Conservation (phyloP, 2,113 vertebrate species). For the Calonectris borealis region DNA sequence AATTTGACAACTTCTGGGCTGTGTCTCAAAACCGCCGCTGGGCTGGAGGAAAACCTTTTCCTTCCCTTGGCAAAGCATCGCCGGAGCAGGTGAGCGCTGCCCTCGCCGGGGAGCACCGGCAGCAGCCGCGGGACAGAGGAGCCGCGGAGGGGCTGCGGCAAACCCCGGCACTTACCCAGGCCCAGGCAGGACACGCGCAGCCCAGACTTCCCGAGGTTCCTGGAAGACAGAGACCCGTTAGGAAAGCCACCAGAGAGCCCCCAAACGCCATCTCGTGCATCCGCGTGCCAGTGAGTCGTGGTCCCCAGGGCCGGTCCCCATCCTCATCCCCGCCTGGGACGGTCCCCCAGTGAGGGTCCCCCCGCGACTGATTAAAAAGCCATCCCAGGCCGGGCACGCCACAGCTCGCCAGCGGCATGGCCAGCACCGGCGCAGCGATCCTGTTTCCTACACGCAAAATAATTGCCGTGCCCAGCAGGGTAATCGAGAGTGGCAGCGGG, state of each 20-base stretch:
- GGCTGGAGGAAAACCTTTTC: slow-evolving; percentile 15
- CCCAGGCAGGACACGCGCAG: slow-evolving; percentile 97
- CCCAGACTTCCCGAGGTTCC: slow-evolving; percentile 98
- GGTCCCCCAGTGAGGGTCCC: not conserved
- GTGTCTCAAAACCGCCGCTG: not conserved
- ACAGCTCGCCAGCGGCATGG: accelerated
- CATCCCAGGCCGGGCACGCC: not conserved
- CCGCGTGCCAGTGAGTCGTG: not conserved
- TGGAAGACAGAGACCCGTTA: slow-evolving; percentile 70
- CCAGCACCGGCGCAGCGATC: not conserved
- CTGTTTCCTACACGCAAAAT: accelerated
- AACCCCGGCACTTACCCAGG: slow-evolving; percentile 83
- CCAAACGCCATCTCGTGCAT: accelerated
- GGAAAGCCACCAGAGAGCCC: not conserved
- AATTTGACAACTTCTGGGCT: slow-evolving; percentile 3
- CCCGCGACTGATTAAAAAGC: not conserved
- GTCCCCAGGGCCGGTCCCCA: not conserved
- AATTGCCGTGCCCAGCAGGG: not conserved
- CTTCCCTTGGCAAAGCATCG: not conserved
- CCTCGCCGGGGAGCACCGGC: not conserved
- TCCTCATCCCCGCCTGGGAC: not conserved
- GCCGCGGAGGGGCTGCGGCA: not conserved
- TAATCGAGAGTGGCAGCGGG: not conserved
- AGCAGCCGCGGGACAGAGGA: not conserved
- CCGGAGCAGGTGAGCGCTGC: not conserved